Evolutionary conservation across 2,113 vertebrate genomes (phyloP).

Genomic region (Litocranius walleri): DNA sequence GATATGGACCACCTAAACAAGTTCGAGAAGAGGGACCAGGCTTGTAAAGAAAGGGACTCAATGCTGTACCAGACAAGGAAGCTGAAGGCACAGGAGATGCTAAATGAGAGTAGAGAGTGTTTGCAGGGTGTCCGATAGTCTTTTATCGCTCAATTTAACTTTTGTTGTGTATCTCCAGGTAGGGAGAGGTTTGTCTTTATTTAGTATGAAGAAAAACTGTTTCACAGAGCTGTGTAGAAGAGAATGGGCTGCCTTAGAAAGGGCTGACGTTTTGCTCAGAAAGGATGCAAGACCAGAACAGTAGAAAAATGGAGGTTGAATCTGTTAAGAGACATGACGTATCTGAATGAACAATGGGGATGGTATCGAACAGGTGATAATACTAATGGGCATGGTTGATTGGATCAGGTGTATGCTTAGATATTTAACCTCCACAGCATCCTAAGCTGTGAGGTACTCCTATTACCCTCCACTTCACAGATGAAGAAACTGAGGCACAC

Average conservation of each 20-base stretch:
- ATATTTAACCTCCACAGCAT: neutral
- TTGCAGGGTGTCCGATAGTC: accelerated
- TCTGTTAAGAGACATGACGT: neutral
- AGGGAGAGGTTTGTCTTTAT: neutral
- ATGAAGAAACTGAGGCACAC: neutral
- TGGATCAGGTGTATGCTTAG: neutral
- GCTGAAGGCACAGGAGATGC: neutral
- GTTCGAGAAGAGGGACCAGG: neutral
- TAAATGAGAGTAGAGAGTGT: neutral
- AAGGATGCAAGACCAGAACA: neutral
- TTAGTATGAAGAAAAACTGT: neutral
- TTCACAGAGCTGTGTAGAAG: neutral
- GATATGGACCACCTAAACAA: neutral
- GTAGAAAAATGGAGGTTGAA: neutral
- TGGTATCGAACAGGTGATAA: neutral
- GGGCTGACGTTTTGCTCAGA: too few relatives aligned
- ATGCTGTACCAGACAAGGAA: accelerated
- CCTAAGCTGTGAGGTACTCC: neutral
- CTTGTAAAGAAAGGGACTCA: neutral
- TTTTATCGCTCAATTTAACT: neutral
- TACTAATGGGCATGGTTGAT: neutral
- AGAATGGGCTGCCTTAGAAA: neutral
- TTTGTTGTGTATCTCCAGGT: neutral
- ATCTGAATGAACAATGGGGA: neutral
- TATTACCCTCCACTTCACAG: neutral